A percentile compares a stretch with the other conserved stretches of the same genome.
phyloP scores from a whole-genome alignment of 2,113 vertebrate species.

The Thryonomys swinderianus region DNA sequence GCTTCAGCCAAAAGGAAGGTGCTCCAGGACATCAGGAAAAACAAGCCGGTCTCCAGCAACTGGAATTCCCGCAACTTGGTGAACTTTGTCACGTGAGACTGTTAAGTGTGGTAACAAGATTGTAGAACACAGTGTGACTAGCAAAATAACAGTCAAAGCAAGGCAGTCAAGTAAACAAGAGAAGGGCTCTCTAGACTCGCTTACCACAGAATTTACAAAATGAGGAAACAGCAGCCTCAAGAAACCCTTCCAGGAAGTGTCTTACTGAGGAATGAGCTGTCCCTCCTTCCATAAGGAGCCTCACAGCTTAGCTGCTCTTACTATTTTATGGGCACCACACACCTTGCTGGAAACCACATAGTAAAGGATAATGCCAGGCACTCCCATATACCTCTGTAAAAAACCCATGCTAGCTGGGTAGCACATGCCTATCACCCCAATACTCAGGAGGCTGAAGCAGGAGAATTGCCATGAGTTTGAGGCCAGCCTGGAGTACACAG shows the following conservation, averaged over 20 bases:
- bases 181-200: background rate
- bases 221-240: background rate
- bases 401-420: background rate
- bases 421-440: background rate
- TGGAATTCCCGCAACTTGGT: slow-evolving; percentile 97
- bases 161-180: background rate
- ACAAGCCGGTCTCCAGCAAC: slow-evolving; percentile 96
- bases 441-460: background rate
- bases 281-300: background rate
- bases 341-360: background rate
- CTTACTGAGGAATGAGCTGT: background rate
- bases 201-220: slow-evolving; percentile 17
- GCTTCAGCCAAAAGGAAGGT: slow-evolving; percentile 98
- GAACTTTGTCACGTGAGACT: slow-evolving; percentile 96
- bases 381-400: background rate
- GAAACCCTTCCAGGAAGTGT: background rate
- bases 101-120: slow-evolving; percentile 82
- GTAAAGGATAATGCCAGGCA: background rate
- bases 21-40: slow-evolving; percentile 99
- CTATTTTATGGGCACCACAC: background rate
- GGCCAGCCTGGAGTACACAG: background rate
- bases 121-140: background rate
- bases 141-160: slow-evolving; percentile 20
- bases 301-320: background rate
- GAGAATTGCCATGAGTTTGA: background rate